Evolutionary conservation across 2,797 vertebrate genomes (phyloP).

Genomic region (Cichlasoma orientale): DNA sequence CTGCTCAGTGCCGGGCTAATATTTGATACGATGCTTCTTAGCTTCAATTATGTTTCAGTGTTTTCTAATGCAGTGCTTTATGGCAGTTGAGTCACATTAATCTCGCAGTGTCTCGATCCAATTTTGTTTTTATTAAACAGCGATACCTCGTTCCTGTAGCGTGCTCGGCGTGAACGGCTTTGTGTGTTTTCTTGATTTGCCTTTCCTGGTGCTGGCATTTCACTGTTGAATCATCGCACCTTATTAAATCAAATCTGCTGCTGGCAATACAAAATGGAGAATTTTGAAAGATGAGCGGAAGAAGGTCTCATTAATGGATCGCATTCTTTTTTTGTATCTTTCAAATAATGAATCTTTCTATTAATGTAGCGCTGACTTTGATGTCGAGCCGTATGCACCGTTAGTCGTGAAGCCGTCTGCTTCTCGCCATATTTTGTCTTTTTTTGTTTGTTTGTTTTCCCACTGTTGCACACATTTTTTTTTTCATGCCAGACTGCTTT

Average conservation of each 20-base stretch:
- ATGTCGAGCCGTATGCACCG: constrained; percentile 52
- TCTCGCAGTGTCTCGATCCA: constrained; percentile 6
- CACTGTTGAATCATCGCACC: constrained; percentile 52
- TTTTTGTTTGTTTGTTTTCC: rapidly evolving
- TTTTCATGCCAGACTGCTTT: constrained; percentile 41
- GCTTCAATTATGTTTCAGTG: constrained; percentile 5
- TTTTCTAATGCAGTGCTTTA: neutral
- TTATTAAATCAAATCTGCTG: constrained; percentile 69
- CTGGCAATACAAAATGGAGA: constrained; percentile 64
- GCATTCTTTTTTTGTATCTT: constrained; percentile 53
- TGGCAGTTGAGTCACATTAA: neutral
- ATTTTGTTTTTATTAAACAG: constrained; percentile 36
- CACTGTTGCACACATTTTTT: constrained; percentile 10
- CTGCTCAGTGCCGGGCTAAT: neutral
- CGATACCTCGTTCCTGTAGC: constrained; percentile 3
- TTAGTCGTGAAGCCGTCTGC: constrained; percentile 44
- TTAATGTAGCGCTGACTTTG: constrained; percentile 63
- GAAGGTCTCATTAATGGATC: constrained; percentile 56
- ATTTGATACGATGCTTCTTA: neutral
- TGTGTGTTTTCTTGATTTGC: constrained; percentile 32
- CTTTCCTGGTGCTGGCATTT: constrained; percentile 32
- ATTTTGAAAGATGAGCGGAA: constrained; percentile 40
- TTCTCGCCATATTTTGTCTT: constrained; percentile 18
- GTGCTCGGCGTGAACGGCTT: constrained; percentile 22
- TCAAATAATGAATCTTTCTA: constrained; percentile 66